Evolutionary conservation across 1,140 invertebrate species (phyloP), one percentile per base, ranked within the genome.

Genomic region (Chlorops oryzae): DNA sequence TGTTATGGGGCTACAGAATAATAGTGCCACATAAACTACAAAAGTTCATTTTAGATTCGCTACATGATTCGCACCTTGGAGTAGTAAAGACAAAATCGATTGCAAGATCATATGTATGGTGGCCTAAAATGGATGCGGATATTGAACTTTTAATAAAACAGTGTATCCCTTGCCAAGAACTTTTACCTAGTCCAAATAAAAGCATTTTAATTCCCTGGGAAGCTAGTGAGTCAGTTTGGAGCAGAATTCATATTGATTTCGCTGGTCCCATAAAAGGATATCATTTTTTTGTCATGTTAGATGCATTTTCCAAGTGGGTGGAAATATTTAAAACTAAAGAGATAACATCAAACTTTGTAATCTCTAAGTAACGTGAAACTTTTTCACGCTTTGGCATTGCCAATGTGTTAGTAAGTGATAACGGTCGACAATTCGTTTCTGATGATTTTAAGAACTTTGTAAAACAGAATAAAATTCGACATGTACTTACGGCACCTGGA

Each of bases 11-110:
- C 13, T 47, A 47, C 28, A 41, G 44, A 35, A 34, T 24, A 7
- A 37, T 52, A n/a, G 43, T 48, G 34, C 51, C 51, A 22, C n/a
- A 12, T 15, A 47, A 47, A 52, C 38, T 52, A 13, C 23, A 35
- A 38, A 39, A 47, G 17, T 32, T 18, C 24, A 23, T 38, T 15
- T 12, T 50, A 7, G 15, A 42, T 22, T n/a, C 21, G 7, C 17
- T 46, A 32, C 43, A 46, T 46, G 43, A 46, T 34, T 46, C 43
- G 17, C 43, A 46, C 21, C 35, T 32, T 20, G 43, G 43, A 10
- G 35, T 46, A 9, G 27, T 46, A 15, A 46, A 46, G 37, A 46
- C 44, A 4, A 46, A 46, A 34, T 28, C 43, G 21, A 12, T 45
- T 15, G 43, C 44, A 12, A 34, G 44, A 34, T 35, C 44, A 5